Evolutionary conservation across 2,888 invertebrate species (phyloP).

Genomic region (Fragum sueziense): DNA sequence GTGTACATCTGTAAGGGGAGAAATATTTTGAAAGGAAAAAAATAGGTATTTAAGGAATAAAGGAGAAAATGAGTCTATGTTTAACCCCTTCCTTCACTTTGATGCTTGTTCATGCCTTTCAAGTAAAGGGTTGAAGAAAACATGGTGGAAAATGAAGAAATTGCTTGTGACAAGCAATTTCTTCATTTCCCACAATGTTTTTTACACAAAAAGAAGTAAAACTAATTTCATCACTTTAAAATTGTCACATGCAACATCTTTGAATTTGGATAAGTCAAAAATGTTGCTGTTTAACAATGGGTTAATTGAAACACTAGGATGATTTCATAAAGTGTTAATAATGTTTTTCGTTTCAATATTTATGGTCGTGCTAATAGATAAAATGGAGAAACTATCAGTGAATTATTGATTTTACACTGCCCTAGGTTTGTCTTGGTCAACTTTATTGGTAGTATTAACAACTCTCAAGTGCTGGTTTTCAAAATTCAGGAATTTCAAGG

Average conservation of each 20-base stretch:
- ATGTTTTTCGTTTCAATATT: neutral
- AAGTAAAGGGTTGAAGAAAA: too few relatives aligned
- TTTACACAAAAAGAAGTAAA: too few relatives aligned
- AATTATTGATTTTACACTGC: neutral
- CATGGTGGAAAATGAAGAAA: neutral
- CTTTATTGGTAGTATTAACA: neutral
- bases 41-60: too few relatives aligned
- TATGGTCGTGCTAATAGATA: slow-evolving; percentile 12
- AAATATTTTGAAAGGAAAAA: neutral
- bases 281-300: too few relatives aligned
- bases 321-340: neutral
- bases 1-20: too few relatives aligned
- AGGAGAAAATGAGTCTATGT: too few relatives aligned
- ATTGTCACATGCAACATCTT: too few relatives aligned
- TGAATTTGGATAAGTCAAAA: too few relatives aligned
- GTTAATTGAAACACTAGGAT: too few relatives aligned
- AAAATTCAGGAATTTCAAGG: neutral
- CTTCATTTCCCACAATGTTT: slow-evolving; percentile 6
- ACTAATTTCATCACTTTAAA: too few relatives aligned
- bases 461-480: neutral
- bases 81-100: too few relatives aligned
- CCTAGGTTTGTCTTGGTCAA: neutral
- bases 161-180: neutral
- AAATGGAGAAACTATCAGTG: slow-evolving; percentile 17
- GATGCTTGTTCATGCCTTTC: too few relatives aligned